Base-by-base conservation (phyloP, 2,113 vertebrate species). In the Odocoileus hemionus region DNA sequence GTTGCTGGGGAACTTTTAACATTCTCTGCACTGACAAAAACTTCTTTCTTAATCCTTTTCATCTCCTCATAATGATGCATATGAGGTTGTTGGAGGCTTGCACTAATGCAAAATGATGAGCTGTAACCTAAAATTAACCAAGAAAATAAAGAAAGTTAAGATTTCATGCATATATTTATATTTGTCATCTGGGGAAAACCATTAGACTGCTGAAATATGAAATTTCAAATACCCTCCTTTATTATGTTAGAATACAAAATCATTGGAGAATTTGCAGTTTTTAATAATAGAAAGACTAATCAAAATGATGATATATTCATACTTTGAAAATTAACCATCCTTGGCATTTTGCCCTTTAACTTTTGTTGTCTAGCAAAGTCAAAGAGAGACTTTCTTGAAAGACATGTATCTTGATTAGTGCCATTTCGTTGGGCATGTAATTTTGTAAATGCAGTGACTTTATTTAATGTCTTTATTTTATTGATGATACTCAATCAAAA, bases 31-130 rank as follows among this genome's bases (percentile, higher is more conserved):
- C 17, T 82, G 28, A 86, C 21, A 95, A n/a, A 96, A 82, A 90
- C 95, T 95, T 95, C 97, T 86, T 98, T 97, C 79, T 98, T 98
- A 93, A 97, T 98, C 80, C 61, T 97, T 94, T 91, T 95, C 43
- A 70, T 91, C 39, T 78, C 61, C 39, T 93, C 61, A 97, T 93
- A 97, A 95, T 64, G 93, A 95, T 82, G 33, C 74, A 91, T 92
- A 33, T 88, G 87, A 93, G 54, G 21, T 54, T 88, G 39, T 70
- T 74, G 26, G 50, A 96, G 52, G 82, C 26, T 95, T 97, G 93
- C 13, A 84, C 19, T 96, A 86, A 61, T 93, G 89, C 45, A 86
- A 89, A 91, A 28, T 76, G 82, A 93, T 86, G 89, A 95, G 28
- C 5, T 89, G 36, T 95, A 83, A 97, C 87, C 92, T 86, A 43